These are phyloP conservation scores for Mormyrops attenuatus DNA, from an alignment of 2,797 vertebrate genomes.

Conservation along the genomic window DNA sequence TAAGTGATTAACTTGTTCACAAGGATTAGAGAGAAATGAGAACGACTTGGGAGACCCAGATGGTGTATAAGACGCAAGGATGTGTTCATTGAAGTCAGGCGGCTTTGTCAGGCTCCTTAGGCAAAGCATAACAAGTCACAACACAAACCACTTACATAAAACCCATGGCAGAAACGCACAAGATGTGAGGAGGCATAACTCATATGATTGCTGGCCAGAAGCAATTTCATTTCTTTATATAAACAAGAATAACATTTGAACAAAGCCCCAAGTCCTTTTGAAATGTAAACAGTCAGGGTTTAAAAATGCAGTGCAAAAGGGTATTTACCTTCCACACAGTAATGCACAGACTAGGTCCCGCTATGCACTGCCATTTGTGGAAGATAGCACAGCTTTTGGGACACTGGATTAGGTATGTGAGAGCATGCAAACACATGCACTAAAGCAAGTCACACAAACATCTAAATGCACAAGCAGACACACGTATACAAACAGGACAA, in stretches of 20 bases:
- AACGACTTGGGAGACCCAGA: background rate
- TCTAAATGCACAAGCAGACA: background rate
- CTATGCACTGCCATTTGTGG: background rate
- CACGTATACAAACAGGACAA: background rate
- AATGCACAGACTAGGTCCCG: background rate
- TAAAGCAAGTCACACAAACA: background rate
- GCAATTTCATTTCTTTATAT: constrained; percentile 51
- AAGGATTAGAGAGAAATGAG: background rate
- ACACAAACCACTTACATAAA: constrained; percentile 51
- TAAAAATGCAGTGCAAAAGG: background rate
- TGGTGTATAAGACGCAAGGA: constrained; percentile 21
- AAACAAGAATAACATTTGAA: constrained; percentile 54
- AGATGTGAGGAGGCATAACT: constrained; percentile 41
- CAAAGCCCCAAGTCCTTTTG: constrained; percentile 38
- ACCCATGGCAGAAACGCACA: constrained; percentile 44
- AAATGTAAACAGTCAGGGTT: constrained; percentile 34
- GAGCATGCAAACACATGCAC: background rate
- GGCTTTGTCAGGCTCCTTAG: constrained; percentile 31
- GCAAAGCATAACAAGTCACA: constrained; percentile 48
- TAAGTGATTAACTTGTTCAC: background rate
- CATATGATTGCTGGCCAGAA: constrained; percentile 44
- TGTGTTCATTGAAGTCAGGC: constrained; percentile 39
- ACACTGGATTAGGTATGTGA: background rate
- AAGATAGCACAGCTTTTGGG: background rate
- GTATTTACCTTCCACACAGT: background rate